phyloP scores from a whole-genome alignment of 2,888 invertebrate species.

The Embidobia sp. region DNA sequence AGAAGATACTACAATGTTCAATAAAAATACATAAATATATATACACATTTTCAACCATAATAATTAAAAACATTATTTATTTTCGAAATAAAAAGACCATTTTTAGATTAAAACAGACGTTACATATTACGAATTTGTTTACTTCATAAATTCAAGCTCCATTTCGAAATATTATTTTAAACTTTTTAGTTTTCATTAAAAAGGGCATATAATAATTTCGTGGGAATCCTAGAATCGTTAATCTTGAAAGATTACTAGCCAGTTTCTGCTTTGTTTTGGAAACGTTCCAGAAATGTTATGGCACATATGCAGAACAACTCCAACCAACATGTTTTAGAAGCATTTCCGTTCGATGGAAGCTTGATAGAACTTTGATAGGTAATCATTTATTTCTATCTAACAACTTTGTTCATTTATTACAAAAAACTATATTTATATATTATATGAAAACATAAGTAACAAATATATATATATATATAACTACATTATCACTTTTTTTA shows the following conservation, averaged over 20 bases:
- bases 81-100: too few species aligned
- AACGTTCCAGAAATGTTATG: constrained; percentile 61
- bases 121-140: too few species aligned
- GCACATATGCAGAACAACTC: constrained; percentile 60
- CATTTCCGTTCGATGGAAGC: constrained; percentile 60
- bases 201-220: constrained; percentile 9
- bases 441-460: too few species aligned
- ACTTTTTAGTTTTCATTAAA: neutral
- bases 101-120: too few species aligned
- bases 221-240: constrained; percentile 47
- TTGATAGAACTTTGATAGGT: constrained; percentile 61
- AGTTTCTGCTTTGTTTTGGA: constrained; percentile 58
- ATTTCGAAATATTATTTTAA: neutral
- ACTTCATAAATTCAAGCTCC: too few species aligned
- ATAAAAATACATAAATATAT: too few species aligned
- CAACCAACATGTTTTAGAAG: constrained; percentile 54
- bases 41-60: too few species aligned
- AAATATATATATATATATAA: too few species aligned
- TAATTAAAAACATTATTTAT: too few species aligned
- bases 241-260: constrained; percentile 60
- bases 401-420: constrained; percentile 35
- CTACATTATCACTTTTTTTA: too few species aligned
- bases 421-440: neutral
- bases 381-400: constrained; percentile 51
- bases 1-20: too few species aligned